phyloP scores from a whole-genome alignment of 2,113 vertebrate species.

The Ceuthmochares aereus region DNA sequence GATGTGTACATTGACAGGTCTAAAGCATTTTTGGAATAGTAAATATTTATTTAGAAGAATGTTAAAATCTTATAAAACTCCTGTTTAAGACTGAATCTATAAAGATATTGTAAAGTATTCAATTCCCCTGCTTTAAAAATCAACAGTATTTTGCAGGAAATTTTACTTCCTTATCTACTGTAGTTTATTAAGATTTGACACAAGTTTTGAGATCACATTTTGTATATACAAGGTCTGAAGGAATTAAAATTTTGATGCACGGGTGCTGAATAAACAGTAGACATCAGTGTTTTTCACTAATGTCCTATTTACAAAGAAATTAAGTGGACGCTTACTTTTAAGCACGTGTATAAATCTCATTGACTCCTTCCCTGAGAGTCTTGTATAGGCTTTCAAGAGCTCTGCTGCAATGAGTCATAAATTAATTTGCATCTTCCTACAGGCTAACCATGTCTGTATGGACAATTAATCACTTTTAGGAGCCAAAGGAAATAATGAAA shows the following conservation, averaged over 20 bases:
- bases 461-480: not conserved
- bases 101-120: not conserved
- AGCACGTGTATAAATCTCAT: not conserved
- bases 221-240: not conserved
- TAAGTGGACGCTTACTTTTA: not conserved
- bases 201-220: not conserved
- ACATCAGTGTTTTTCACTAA: not conserved
- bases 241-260: not conserved
- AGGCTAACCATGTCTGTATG: not conserved
- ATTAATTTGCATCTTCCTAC: not conserved
- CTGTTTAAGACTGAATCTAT: not conserved
- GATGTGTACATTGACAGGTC: not conserved
- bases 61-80: not conserved
- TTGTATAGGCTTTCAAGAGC: not conserved
- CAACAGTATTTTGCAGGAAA: not conserved
- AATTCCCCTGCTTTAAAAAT: accelerated
- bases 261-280: not conserved
- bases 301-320: not conserved
- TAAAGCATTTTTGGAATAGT: not conserved
- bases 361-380: not conserved
- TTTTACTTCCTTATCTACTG: not conserved
- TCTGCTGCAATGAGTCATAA: not conserved
- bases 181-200: not conserved
- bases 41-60: not conserved
- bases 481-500: slow-evolving; percentile 1